Percentiles rank a stretch among this genome's conserved stretches.
These are phyloP conservation scores for Norana najaformis DNA, from an alignment of 2,888 invertebrate genomes.

Conservation along the genomic window DNA sequence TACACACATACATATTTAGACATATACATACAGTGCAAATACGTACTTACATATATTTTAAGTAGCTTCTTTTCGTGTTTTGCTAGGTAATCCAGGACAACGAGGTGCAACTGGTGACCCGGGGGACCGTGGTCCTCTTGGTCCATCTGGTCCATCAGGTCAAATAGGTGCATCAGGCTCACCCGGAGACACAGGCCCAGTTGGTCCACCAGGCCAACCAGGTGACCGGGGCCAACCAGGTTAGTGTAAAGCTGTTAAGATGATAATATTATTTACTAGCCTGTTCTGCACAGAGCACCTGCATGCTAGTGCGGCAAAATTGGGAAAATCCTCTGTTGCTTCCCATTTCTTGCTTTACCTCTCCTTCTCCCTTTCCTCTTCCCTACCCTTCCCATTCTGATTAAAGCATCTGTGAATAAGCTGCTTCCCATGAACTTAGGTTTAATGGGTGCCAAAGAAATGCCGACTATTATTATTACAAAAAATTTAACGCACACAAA, in stretches of 20 bases:
- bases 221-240: constrained; percentile 18
- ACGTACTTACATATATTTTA: background rate
- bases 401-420: no score
- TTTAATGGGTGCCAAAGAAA: no score
- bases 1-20: background rate
- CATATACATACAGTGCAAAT: background rate
- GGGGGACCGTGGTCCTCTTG: constrained; percentile 34
- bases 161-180: constrained; percentile 31
- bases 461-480: no score
- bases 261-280: background rate
- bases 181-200: constrained; percentile 30
- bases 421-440: no score
- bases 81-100: constrained; percentile 29
- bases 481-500: no score
- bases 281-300: background rate
- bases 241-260: background rate
- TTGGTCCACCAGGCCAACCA: constrained; percentile 15
- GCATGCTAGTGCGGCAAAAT: background rate
- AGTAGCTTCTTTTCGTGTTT: background rate
- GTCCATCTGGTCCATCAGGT: constrained; percentile 35
- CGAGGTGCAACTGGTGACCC: constrained; percentile 32
- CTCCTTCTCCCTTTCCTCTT: background rate
- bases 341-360: background rate
- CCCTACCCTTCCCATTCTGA: background rate
- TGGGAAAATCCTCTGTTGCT: background rate